Evolutionary conservation across 2,113 vertebrate species (phyloP).

Genomic region (Emydocephalus ijimae): DNA sequence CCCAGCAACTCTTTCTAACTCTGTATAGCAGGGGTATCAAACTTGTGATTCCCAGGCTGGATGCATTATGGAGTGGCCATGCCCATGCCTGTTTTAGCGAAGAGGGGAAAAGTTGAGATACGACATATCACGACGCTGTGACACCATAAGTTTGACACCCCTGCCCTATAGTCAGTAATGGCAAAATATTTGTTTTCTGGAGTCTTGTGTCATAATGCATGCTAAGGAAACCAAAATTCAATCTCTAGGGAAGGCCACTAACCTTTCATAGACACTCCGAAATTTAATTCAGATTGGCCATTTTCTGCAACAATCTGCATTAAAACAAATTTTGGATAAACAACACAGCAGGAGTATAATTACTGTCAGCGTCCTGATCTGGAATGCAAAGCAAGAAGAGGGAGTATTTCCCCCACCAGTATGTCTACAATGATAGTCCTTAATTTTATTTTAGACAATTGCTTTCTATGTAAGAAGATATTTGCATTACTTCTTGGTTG

Average conservation of each 20-base stretch:
- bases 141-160: too few species aligned
- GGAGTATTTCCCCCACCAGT: not conserved
- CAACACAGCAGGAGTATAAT: slow-evolving; percentile 42
- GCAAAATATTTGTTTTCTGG: slow-evolving; percentile 18
- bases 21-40: not conserved
- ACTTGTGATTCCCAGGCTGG: too few species aligned
- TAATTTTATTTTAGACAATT: slow-evolving; percentile 51
- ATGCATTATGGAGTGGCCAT: too few species aligned
- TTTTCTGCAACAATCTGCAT: slow-evolving; percentile 33
- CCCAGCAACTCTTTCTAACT: not conserved
- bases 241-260: slow-evolving; percentile 47
- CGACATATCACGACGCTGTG: too few species aligned
- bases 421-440: slow-evolving; percentile 41
- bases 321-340: slow-evolving; percentile 20
- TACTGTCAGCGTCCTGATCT: slow-evolving; percentile 56
- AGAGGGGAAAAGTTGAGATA: too few species aligned
- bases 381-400: slow-evolving; percentile 10
- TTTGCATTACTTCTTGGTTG: slow-evolving; percentile 53
- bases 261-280: slow-evolving; percentile 54
- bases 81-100: too few species aligned
- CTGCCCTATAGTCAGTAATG: not conserved
- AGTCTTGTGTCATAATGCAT: slow-evolving; percentile 46
- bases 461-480: slow-evolving; percentile 47
- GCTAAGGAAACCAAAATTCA: slow-evolving; percentile 62
- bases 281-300: slow-evolving; percentile 4